Conservation (phyloP, 2,888 invertebrate genomes). For the Ormyrus pomaceus region DNA sequence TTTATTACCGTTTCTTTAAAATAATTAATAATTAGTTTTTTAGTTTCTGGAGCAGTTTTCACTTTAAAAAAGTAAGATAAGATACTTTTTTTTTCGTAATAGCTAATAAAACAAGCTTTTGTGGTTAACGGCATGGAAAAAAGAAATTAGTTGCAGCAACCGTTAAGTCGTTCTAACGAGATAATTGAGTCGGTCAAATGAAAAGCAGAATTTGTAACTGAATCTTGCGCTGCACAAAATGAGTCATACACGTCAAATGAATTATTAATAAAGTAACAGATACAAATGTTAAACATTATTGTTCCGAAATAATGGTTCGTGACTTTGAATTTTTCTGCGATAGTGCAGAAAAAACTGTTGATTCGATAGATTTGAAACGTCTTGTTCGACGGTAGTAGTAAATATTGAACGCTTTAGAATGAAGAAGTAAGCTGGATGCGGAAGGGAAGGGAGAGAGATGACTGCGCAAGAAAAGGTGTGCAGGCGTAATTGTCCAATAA, state of each 20-base stretch:
- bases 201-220: conserved; percentile 16
- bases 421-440: too few relatives aligned
- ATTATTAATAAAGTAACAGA: too few relatives aligned
- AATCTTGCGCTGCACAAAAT: conserved; percentile 7
- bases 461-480: background rate
- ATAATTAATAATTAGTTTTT: too few relatives aligned
- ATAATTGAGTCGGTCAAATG: conserved; percentile 30
- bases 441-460: background rate
- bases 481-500: conserved; percentile 28
- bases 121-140: conserved; percentile 37
- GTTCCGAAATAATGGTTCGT: too few relatives aligned
- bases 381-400: too few relatives aligned
- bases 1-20: too few relatives aligned
- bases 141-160: conserved; percentile 33
- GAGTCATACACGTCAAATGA: background rate
- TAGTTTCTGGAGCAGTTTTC: too few relatives aligned
- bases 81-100: too few relatives aligned
- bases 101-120: background rate
- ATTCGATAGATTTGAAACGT: background rate
- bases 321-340: background rate
- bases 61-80: too few relatives aligned
- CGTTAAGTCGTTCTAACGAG: conserved; percentile 36
- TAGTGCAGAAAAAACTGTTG: conserved; percentile 9
- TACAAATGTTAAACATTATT: too few relatives aligned
- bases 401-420: too few relatives aligned